These are phyloP conservation scores for Sciurus carolinensis DNA, from an alignment of 2,797 vertebrate species.

Conservation along the genomic window DNA sequence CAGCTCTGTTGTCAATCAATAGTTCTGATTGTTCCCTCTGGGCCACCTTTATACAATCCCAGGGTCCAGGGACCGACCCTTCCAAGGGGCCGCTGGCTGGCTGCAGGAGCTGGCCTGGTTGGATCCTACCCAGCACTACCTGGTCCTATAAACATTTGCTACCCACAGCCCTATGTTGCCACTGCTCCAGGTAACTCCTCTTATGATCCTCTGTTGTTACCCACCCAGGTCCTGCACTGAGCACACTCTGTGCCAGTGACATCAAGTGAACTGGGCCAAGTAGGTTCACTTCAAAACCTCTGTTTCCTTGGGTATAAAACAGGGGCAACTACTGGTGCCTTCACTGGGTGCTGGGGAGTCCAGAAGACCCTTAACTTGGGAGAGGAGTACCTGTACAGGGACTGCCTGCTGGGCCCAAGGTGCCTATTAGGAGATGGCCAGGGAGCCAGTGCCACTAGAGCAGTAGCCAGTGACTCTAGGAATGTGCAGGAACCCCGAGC, in stretches of 20 bases:
- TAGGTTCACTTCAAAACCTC: neutral
- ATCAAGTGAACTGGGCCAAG: neutral
- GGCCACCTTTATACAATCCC: rapidly evolving
- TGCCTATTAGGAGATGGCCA: neutral
- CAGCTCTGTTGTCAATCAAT: neutral
- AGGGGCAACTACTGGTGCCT: neutral
- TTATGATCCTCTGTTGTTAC: neutral
- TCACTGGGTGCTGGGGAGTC: neutral
- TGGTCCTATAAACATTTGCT: neutral
- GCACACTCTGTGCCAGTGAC: neutral
- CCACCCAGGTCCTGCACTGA: neutral
- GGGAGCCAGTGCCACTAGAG: neutral
- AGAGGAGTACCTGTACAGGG: neutral
- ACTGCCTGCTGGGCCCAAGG: neutral
- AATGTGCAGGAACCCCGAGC: neutral
- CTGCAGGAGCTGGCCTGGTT: neutral
- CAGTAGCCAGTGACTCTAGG: too few species aligned
- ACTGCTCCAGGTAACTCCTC: neutral
- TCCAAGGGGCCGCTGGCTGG: neutral
- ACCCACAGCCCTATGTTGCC: neutral
- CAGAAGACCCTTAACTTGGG: neutral
- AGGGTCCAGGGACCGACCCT: rapidly evolving
- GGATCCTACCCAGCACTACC: neutral
- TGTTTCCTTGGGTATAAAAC: neutral
- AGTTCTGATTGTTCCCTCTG: neutral